Evolutionary conservation across 2,113 vertebrate species (phyloP), one percentile per base, ranked within the genome.

Genomic region (Phocoena phocoena): DNA sequence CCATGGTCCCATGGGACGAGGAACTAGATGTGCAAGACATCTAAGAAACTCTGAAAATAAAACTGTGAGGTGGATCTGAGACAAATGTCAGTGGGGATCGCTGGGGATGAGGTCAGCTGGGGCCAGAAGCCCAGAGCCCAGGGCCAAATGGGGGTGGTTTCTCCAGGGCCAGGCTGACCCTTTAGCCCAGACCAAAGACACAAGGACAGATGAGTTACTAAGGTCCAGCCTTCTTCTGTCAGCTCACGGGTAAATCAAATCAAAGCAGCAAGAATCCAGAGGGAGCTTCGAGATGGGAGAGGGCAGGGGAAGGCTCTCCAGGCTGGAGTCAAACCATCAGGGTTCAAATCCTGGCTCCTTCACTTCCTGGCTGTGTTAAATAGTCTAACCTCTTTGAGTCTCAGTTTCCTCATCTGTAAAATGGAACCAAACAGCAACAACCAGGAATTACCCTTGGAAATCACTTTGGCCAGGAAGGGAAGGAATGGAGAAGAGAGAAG

Each of bases 41-140:
- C 68, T 13, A 36, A 71, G 82, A 91, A 33, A 53, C 82, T 95
- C 97, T 82, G 91, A 50, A 95, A 95, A 96, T 47, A 82, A 77
- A 90, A 84, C 73, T 4, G 20, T 3, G 15, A 83, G 58, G 67
- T 38, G 62, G 38, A 20, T 67, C 62, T 58, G 31, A 77, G 68
- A 10, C 0, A 41, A 65, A 53, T 0, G 0, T 14, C 58, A 41
- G 28, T 50, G 15, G 76, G 10, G 2, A 67, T 33, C 2, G 10
- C 68, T 25, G 63, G 36, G 71, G 18, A 12, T 10, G 63, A n/a
- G 62, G 17, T 1, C 38, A 21, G 55, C 31, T 31, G 12, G 38
- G 36, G 25, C 41, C n/a, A 3, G 6, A 18, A 38, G 31, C 74
- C 44, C 0, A 10, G 67, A 31, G 23, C 68, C 60, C 0, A 6